Evolutionary conservation across 2,797 vertebrate genomes (phyloP).

Genomic region (Coilia nasus): DNA sequence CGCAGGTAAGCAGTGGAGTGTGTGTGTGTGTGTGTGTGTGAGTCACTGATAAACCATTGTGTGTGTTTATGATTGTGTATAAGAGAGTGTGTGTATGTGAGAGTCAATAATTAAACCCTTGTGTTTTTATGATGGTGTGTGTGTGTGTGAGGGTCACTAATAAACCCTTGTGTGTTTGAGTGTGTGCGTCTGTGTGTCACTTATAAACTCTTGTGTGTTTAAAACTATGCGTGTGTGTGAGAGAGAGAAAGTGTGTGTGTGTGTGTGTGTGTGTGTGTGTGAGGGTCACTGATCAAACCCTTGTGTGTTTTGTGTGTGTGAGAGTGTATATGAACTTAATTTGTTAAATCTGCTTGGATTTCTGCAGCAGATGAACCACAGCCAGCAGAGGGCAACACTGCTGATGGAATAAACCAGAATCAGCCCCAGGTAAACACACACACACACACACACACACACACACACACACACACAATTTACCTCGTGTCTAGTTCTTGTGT

Average conservation of each 20-base stretch:
- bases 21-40: not conserved
- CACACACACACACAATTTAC: not conserved
- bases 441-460: not conserved
- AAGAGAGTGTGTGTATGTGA: too few species aligned
- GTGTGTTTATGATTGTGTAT: too few species aligned
- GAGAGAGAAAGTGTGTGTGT: not conserved
- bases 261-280: not conserved
- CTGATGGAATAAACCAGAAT: constrained; percentile 68
- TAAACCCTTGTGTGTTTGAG: not conserved
- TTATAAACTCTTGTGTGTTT: not conserved
- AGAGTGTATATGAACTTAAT: too few species aligned
- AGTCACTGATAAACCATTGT: not conserved
- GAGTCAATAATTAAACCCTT: too few species aligned
- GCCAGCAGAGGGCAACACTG: constrained; percentile 75
- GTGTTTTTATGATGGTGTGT: not conserved
- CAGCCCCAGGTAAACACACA: constrained; percentile 66
- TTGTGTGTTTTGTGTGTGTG: not conserved
- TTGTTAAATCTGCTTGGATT: not conserved
- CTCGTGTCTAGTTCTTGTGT: not conserved
- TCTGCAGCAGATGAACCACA: constrained; percentile 52
- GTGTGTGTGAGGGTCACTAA: not conserved
- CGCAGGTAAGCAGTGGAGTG: constrained; percentile 31
- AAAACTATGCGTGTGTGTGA: too few species aligned
- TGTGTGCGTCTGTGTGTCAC: not conserved
- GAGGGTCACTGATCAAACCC: too few species aligned